Percentiles rank a stretch among this genome's conserved stretches.
Evolutionary conservation across 2,888 invertebrate genomes (phyloP).

Genomic region (Tethea ocularis): DNA sequence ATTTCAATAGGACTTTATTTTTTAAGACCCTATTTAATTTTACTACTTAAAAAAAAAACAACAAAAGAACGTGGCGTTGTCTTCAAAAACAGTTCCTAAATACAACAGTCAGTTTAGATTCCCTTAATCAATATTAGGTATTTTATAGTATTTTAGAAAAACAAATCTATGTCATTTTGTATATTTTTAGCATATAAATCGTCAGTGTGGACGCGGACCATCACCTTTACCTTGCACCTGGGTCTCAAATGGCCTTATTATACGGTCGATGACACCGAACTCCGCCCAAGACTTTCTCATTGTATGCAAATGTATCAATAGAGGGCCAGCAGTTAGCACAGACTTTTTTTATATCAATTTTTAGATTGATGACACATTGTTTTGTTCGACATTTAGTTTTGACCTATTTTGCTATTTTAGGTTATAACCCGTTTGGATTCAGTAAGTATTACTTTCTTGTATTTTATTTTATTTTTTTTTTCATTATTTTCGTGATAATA

Average conservation of each 20-base stretch:
- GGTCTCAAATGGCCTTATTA: slow-evolving; percentile 28
- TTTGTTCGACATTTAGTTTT: slow-evolving; percentile 16
- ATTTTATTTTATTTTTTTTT: too few species aligned
- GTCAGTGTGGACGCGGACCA: background rate
- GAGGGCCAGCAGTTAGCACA: slow-evolving; percentile 24
- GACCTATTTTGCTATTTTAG: background rate
- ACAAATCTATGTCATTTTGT: background rate
- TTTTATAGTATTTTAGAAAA: too few species aligned
- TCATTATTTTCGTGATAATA: too few species aligned
- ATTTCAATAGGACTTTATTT: too few species aligned
- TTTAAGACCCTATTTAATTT: too few species aligned
- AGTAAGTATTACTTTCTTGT: too few species aligned
- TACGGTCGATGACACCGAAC: slow-evolving; percentile 33
- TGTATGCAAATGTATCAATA: slow-evolving; percentile 46
- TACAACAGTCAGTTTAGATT: too few species aligned
- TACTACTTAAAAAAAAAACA: too few species aligned
- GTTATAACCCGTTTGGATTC: background rate
- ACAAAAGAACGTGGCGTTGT: too few species aligned
- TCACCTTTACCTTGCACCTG: slow-evolving; percentile 35
- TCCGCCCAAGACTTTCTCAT: slow-evolving; percentile 32
- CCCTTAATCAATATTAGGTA: too few species aligned
- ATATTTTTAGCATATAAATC: background rate
- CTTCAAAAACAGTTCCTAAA: too few species aligned
- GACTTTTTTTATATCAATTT: slow-evolving; percentile 26
- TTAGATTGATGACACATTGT: slow-evolving; percentile 31